Conservation (phyloP, 2,113 vertebrate species). For the Equus quagga region DNA sequence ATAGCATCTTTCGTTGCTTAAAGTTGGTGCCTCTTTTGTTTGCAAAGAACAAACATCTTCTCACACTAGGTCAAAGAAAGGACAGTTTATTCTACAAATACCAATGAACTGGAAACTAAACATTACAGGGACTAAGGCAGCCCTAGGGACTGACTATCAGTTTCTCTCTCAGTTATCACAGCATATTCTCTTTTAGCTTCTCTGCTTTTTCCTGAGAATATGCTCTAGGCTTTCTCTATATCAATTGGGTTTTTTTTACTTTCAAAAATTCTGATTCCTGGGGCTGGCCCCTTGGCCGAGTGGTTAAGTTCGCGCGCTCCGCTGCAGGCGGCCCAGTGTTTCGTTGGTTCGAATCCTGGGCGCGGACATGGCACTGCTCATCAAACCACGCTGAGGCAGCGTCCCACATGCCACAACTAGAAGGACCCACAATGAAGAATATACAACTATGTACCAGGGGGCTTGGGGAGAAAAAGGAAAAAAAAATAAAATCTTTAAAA, state of each 20-base stretch:
- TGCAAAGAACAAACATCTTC: constrained; percentile 27
- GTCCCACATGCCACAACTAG: too few relatives aligned
- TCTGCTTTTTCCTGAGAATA: background rate
- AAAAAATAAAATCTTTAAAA: too few relatives aligned
- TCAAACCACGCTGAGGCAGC: too few relatives aligned
- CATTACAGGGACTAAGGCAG: background rate
- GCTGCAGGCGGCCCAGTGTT: too few relatives aligned
- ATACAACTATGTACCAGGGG: too few relatives aligned
- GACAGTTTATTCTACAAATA: constrained; percentile 32
- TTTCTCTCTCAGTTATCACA: background rate
- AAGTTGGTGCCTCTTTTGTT: constrained; percentile 20
- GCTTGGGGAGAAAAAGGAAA: too few relatives aligned
- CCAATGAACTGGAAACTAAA: constrained; percentile 46
- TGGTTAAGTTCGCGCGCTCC: too few relatives aligned
- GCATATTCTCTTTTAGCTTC: background rate
- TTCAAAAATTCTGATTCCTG: background rate
- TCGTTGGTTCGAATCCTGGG: too few relatives aligned
- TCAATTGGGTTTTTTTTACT: background rate
- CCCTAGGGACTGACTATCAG: background rate
- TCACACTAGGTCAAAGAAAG: background rate
- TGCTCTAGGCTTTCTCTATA: fast-evolving
- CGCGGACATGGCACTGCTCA: too few relatives aligned
- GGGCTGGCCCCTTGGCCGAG: too few relatives aligned
- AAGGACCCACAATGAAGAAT: too few relatives aligned
- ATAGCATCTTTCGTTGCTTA: background rate